Conservation (phyloP, 2,888 invertebrate species). For the Neoaliturus tenellus region DNA sequence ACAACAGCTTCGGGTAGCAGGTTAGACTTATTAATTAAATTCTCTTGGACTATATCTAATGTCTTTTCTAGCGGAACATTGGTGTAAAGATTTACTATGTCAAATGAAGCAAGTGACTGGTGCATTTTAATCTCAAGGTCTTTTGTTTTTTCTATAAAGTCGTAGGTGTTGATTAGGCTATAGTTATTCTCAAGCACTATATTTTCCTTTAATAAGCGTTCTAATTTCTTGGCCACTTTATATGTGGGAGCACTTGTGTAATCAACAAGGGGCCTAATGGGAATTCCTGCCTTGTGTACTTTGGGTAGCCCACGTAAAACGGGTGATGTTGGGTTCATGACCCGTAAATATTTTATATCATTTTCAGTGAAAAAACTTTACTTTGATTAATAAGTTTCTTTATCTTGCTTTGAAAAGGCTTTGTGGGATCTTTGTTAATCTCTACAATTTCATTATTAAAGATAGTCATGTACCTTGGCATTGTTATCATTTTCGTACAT, state of each 20-base stretch:
- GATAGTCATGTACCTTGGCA: neutral
- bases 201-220: no score
- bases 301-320: conserved; percentile 7
- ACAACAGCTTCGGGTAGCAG: no score
- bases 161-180: no score
- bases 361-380: neutral
- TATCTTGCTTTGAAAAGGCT: neutral
- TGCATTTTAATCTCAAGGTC: no score
- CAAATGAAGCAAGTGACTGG: no score
- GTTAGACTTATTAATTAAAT: no score
- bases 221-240: no score
- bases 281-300: neutral
- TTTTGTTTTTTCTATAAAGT: no score
- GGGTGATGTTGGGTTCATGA: neutral
- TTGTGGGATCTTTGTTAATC: neutral
- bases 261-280: conserved; percentile 26
- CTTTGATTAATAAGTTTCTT: neutral
- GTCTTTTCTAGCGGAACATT: no score
- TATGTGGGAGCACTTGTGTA: conserved; percentile 1
- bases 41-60: no score
- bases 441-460: neutral
- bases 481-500: neutral
- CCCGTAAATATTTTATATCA: neutral
- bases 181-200: no score
- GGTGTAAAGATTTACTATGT: no score